Conservation (phyloP, 2,113 vertebrate genomes). For the Thalassarche chlororhynchos region DNA sequence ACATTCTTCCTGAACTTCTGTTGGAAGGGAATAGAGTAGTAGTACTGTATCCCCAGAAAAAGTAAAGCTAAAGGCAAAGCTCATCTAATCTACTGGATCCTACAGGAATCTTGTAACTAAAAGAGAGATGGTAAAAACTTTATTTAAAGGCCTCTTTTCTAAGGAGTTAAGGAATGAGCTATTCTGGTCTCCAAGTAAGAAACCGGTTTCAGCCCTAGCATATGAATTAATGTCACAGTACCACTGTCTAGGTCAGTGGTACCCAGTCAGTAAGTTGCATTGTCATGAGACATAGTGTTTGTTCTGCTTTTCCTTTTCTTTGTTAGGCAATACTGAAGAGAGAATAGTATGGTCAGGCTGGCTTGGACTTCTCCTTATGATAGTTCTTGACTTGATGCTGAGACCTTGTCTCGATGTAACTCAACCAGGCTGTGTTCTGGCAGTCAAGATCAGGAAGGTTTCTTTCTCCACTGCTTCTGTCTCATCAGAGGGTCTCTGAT, state of each 20-base stretch:
- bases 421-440: not conserved
- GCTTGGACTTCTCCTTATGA: not conserved
- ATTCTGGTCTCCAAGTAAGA: not conserved
- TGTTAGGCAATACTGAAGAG: not conserved
- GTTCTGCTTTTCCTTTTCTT: not conserved
- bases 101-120: not conserved
- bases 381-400: not conserved
- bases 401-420: not conserved
- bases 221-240: not conserved
- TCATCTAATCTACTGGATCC: not conserved
- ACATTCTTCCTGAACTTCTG: not conserved
- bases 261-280: not conserved
- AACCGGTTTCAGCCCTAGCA: not conserved
- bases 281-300: not conserved
- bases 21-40: not conserved
- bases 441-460: not conserved
- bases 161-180: not conserved
- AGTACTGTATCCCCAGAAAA: not conserved
- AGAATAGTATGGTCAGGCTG: not conserved
- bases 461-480: not conserved
- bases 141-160: not conserved
- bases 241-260: not conserved
- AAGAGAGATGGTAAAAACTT: not conserved
- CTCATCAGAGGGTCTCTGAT: not conserved
- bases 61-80: not conserved